These are phyloP conservation scores for Eulemur macaco DNA, from an alignment of 2,113 vertebrate genomes.

Conservation along the genomic window DNA sequence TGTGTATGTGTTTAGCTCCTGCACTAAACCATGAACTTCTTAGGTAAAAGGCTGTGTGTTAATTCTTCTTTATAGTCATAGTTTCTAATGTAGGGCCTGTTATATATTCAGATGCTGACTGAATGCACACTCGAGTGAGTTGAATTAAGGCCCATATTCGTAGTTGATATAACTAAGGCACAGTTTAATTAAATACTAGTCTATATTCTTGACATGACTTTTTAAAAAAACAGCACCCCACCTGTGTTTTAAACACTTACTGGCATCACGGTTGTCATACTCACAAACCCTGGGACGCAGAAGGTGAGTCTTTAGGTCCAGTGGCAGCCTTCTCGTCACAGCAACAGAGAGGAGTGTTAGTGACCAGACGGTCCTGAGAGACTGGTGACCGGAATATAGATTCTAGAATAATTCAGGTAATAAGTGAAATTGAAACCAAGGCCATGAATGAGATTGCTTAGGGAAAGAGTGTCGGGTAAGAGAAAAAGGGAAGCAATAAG, in stretches of 20 bases:
- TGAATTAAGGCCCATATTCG: not conserved
- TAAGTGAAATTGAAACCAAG: not conserved
- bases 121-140: not conserved
- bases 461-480: not conserved
- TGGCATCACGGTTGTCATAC: not conserved
- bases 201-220: not conserved
- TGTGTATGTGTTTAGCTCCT: not conserved
- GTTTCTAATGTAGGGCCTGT: not conserved
- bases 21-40: not conserved
- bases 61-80: not conserved
- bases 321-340: fast-evolving
- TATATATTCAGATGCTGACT: not conserved
- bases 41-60: not conserved
- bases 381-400: not conserved
- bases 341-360: not conserved
- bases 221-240: not conserved
- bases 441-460: not conserved
- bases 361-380: not conserved
- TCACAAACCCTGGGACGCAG: too few relatives aligned
- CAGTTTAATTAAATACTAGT: not conserved
- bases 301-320: not conserved
- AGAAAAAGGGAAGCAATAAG: not conserved
- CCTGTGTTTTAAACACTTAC: not conserved
- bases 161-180: not conserved
- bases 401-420: not conserved